Conservation (phyloP, 2,888 invertebrate genomes). For the Ethmia dodecea region DNA sequence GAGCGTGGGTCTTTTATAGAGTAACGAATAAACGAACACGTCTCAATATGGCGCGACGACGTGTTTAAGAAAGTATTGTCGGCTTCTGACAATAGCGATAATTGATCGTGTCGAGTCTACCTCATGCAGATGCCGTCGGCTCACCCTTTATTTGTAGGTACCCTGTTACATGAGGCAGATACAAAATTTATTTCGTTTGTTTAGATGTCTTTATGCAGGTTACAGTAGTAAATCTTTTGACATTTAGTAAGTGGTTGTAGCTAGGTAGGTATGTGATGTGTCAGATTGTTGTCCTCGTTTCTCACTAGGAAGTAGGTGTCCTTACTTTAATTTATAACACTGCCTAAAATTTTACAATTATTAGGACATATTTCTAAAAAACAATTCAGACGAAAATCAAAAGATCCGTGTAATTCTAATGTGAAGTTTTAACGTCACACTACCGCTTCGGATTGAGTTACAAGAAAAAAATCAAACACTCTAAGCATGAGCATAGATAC, state of each 20-base stretch:
- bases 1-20: conserved; percentile 36
- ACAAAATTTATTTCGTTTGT: conserved; percentile 50
- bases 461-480: too few species aligned
- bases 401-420: too few species aligned
- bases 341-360: too few species aligned
- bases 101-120: conserved; percentile 58
- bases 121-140: conserved; percentile 57
- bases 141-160: conserved; percentile 49
- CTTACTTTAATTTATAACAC: too few species aligned
- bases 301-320: too few species aligned
- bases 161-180: conserved; percentile 30
- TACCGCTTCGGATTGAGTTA: too few species aligned
- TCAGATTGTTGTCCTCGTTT: conserved; percentile 22
- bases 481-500: too few species aligned
- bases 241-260: conserved; percentile 32
- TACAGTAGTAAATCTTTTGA: conserved; percentile 48
- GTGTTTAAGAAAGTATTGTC: conserved; percentile 53
- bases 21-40: conserved; percentile 25
- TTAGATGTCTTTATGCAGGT: conserved; percentile 45
- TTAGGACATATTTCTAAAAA: too few species aligned
- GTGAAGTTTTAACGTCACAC: too few species aligned
- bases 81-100: conserved; percentile 56
- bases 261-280: conserved; percentile 16
- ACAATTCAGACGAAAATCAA: too few species aligned
- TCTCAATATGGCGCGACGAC: conserved; percentile 55